These are phyloP conservation scores for Drosophila equinoxialis DNA, from an alignment of 1,140 invertebrate genomes.

Conservation along the genomic window DNA sequence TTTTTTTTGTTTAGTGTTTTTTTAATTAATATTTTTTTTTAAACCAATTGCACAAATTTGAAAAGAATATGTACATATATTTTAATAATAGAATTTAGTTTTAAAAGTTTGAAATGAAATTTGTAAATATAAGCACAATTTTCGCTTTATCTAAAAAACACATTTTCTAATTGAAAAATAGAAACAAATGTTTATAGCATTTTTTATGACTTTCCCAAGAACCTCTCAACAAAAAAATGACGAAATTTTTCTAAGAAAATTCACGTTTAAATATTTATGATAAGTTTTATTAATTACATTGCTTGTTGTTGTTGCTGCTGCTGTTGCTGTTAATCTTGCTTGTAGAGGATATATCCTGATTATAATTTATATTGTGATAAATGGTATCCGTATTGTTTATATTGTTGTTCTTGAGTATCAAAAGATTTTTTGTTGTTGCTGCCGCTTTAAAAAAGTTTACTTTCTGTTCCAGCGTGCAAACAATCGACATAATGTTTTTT, in stretches of 20 bases:
- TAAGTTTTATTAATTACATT: constrained; percentile 59
- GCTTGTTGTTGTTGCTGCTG: constrained; percentile 48
- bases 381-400: constrained; percentile 54
- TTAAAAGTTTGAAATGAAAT: not conserved
- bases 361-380: constrained; percentile 40
- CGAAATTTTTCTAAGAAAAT: not conserved
- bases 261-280: not conserved
- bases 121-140: too few relatives aligned
- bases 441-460: constrained; percentile 74
- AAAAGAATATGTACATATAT: not conserved
- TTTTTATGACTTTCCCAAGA: too few relatives aligned
- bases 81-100: not conserved
- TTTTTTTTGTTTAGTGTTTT: too few relatives aligned
- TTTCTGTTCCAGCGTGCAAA: constrained; percentile 73
- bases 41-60: not conserved
- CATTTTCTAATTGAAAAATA: too few relatives aligned
- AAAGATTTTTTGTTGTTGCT: constrained; percentile 64
- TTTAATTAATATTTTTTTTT: too few relatives aligned
- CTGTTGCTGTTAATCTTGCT: constrained; percentile 1
- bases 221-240: not conserved
- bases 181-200: too few relatives aligned
- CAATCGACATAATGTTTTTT: constrained; percentile 78
- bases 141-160: too few relatives aligned
- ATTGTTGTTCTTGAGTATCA: constrained; percentile 68
- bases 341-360: constrained; percentile 29